Conservation (phyloP, 2,113 vertebrate species). For the Ahaetulla prasina region DNA sequence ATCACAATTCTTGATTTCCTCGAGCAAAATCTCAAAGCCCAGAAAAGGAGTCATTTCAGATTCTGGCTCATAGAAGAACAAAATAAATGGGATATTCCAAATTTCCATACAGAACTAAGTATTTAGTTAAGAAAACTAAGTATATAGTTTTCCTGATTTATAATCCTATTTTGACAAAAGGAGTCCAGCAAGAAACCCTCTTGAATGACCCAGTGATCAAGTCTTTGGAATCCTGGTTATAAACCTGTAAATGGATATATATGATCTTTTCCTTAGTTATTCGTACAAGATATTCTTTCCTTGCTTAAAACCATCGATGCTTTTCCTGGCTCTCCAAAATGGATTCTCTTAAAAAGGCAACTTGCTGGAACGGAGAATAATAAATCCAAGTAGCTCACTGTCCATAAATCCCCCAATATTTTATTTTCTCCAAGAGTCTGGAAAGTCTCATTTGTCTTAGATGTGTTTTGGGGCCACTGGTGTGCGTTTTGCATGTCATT, state of each 20-base stretch:
- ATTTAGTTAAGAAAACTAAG: no score
- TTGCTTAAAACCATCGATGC: constrained; percentile 14
- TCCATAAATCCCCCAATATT: constrained; percentile 42
- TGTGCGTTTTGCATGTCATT: rapidly evolving
- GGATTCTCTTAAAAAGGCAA: constrained; percentile 46
- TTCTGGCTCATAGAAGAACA: background rate
- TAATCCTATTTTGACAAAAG: background rate
- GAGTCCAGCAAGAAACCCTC: background rate
- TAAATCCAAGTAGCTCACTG: constrained; percentile 20
- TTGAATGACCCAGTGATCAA: background rate
- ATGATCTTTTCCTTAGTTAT: background rate
- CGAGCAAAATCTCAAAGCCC: background rate
- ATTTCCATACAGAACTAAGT: background rate
- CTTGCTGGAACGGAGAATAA: background rate
- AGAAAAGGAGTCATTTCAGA: background rate
- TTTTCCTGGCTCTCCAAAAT: constrained; percentile 45
- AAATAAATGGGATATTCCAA: background rate
- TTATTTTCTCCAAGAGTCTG: constrained; percentile 39
- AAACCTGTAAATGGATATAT: background rate
- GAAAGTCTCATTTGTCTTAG: constrained; percentile 30
- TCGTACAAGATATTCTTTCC: background rate
- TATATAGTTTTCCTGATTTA: background rate
- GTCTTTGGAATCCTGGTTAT: background rate
- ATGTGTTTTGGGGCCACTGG: constrained; percentile 7
- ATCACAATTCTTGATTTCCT: background rate